A percentile compares a stretch with the other conserved stretches of the same genome.
These are phyloP conservation scores for Parus major DNA, from an alignment of 2,113 vertebrate genomes.

Conservation along the genomic window DNA sequence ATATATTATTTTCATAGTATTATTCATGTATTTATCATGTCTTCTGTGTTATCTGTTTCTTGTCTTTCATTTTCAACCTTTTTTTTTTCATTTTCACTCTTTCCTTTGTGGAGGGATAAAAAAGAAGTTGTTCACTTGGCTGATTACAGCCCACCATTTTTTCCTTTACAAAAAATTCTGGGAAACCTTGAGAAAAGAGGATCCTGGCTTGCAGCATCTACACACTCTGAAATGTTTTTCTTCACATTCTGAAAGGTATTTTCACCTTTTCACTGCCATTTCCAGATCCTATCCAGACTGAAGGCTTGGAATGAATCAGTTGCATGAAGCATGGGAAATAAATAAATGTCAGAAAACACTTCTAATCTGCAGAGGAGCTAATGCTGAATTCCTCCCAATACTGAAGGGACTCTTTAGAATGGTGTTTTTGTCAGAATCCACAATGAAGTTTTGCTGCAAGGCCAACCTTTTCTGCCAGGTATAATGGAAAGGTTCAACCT, in stretches of 20 bases:
- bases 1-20: neutral
- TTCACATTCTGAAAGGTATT: neutral
- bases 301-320: neutral
- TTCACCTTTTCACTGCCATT: neutral
- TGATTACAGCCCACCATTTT: neutral
- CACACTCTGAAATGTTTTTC: neutral
- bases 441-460: neutral
- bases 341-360: neutral
- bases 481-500: rapidly evolving
- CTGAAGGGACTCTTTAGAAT: neutral
- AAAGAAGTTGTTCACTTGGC: rapidly evolving
- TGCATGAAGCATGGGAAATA: neutral
- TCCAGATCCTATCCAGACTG: neutral
- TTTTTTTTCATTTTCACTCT: neutral
- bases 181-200: neutral
- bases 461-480: neutral
- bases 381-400: neutral
- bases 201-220: neutral
- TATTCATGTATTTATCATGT: neutral
- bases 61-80: neutral
- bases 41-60: neutral
- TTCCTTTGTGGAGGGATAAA: neutral
- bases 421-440: neutral
- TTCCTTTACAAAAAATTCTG: neutral
- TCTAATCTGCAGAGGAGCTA: neutral